phyloP scores from a whole-genome alignment of 2,888 invertebrate genomes.

The Cheilosia scutellata region DNA sequence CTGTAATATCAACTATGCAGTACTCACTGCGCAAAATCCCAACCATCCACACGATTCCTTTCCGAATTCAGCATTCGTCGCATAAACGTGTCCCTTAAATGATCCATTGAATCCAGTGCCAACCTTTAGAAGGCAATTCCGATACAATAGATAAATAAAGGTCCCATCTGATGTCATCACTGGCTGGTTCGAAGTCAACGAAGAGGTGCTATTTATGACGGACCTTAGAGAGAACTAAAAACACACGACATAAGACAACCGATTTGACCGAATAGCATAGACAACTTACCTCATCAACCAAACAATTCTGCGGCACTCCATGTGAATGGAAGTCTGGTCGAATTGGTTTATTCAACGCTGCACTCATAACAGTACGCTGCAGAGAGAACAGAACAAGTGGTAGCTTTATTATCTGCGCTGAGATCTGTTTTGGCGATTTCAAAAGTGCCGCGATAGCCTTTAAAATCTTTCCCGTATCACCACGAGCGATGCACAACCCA shows the following conservation, averaged over 20 bases:
- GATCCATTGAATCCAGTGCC: conserved; percentile 98
- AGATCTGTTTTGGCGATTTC: conserved; percentile 92
- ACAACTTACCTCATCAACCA: conserved; percentile 87
- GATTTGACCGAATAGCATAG: conserved; percentile 79
- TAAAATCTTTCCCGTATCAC: conserved; percentile 95
- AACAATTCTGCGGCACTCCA: conserved; percentile 92
- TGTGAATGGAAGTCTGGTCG: conserved; percentile 95
- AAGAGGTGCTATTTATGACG: conserved; percentile 84
- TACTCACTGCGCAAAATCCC: conserved; percentile 92
- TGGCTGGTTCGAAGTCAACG: conserved; percentile 83
- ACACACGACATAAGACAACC: neutral
- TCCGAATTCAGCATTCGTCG: conserved; percentile 93
- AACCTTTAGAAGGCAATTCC: conserved; percentile 94
- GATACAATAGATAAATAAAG: conserved; percentile 93
- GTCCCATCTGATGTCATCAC: conserved; percentile 95
- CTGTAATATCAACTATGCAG: conserved; percentile 14
- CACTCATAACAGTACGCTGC: conserved; percentile 95
- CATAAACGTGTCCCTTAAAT: conserved; percentile 94
- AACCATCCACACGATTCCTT: conserved; percentile 93
- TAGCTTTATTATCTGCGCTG: conserved; percentile 92
- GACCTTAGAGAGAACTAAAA: conserved; percentile 82
- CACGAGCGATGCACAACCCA: conserved; percentile 95
- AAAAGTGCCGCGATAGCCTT: conserved; percentile 94
- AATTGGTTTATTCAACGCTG: conserved; percentile 92
- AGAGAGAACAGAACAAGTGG: conserved; percentile 93